These are phyloP conservation scores for Schizopygopsis malacanthus DNA, from an alignment of 2,797 vertebrate species.

Conservation along the genomic window DNA sequence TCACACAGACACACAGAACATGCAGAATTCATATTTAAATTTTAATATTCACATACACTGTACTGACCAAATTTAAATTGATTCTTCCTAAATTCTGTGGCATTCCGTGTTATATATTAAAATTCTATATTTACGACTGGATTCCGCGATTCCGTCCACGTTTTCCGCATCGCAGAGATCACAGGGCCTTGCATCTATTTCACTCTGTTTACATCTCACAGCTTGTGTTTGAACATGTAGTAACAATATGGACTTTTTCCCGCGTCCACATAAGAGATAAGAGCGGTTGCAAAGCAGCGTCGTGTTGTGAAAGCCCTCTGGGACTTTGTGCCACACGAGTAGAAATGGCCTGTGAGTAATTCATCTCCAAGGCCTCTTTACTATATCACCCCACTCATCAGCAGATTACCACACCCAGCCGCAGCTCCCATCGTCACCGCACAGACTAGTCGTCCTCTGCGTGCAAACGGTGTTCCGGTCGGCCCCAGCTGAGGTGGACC, in stretches of 20 bases:
- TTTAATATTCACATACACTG: not conserved
- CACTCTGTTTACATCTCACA: constrained; percentile 27
- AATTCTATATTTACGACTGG: not conserved
- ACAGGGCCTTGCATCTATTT: constrained; percentile 2
- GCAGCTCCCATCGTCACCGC: constrained; percentile 22
- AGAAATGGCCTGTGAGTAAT: constrained; percentile 47
- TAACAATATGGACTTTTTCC: constrained; percentile 31
- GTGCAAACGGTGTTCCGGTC: constrained; percentile 9
- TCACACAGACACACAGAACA: not conserved
- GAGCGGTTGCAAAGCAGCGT: constrained; percentile 31
- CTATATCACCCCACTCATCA: constrained; percentile 53
- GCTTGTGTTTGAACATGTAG: constrained; percentile 38
- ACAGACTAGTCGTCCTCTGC: constrained; percentile 29
- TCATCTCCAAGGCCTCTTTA: constrained; percentile 44
- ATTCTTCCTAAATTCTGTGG: not conserved
- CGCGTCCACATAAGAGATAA: constrained; percentile 53
- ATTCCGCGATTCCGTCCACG: not conserved
- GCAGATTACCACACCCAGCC: constrained; percentile 51
- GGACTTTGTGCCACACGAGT: constrained; percentile 56
- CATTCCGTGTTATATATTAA: not conserved
- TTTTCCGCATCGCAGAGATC: not conserved
- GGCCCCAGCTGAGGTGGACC: not conserved
- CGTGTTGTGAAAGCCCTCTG: constrained; percentile 56
- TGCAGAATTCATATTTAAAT: not conserved
- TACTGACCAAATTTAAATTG: not conserved